Evolutionary conservation across 2,797 vertebrate species (phyloP), one percentile per base, ranked within the genome.

Genomic region (Xiphophorus birchmanni): DNA sequence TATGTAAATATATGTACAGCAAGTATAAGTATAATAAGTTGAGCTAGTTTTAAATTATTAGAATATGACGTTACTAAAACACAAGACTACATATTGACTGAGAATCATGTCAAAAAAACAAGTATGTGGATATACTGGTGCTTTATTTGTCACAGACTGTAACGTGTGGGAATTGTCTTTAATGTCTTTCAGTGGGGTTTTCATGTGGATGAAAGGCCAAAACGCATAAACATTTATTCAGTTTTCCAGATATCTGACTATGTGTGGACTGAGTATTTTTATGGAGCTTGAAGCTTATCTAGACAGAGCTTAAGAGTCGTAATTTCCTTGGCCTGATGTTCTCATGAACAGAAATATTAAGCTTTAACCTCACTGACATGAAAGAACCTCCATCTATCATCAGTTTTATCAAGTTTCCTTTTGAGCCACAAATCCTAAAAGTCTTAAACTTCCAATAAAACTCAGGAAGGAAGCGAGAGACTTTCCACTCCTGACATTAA

Each of bases 391-490:
- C 54, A 58, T 58, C 54, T 58, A 5, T 58, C 26, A 29, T 29
- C 54, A 58, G 54, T 29, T 58, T n/a, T 13, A 29, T 58, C 54
- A 21, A 37, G 63, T 67, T 67, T 40, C 35, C 63, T 58, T 58
- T 58, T 58, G 54, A 58, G 54, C 54, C 26, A 58, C 26, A 58
- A 58, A 58, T 29, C 54, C 54, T n/a, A 58, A 58, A 58, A 58
- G 54, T n/a, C 54, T 58, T 58, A 29, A 58, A 58, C 54, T 13
- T 63, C 29, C 29, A 72, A 45, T 81, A 45, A 74, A 80, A 63
- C 7, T 4, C 65, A 78, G 54, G 45, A 75, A 76, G 67, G 67
- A 76, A 69, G 23, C 26, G 37, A 23, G 60, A 73, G 74, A 5
- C 4, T 45, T 26, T 74, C 48, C 74, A 72, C 35, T 37, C 58